Conservation (phyloP, 2,888 invertebrate species). For the Troglohyphantes excavatus region DNA sequence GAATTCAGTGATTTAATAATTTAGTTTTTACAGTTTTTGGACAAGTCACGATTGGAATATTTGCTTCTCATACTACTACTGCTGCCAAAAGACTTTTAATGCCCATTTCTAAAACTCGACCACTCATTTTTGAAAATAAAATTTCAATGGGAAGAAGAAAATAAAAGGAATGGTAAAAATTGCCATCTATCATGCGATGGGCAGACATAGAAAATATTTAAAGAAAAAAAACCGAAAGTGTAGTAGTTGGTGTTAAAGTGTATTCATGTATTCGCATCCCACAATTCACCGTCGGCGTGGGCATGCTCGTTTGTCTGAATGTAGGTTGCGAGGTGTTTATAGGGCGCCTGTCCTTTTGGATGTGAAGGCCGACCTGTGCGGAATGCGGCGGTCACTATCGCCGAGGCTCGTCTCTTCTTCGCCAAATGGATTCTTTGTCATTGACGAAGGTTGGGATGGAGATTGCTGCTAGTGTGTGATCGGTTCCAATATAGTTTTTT, state of each 20-base stretch:
- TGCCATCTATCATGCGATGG: neutral
- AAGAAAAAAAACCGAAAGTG: neutral
- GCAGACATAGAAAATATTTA: neutral
- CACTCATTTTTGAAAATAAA: too few species aligned
- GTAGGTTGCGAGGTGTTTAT: conserved; percentile 75
- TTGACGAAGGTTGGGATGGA: neutral
- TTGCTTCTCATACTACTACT: too few species aligned
- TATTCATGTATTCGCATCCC: conserved; percentile 72
- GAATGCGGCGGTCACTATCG: conserved; percentile 57
- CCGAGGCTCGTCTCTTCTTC: neutral
- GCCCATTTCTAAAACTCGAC: too few species aligned
- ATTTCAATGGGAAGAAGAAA: neutral
- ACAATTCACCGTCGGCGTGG: conserved; percentile 42
- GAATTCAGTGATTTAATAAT: too few species aligned
- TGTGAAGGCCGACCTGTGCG: conserved; percentile 56
- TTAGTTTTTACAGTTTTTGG: too few species aligned
- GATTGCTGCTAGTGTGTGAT: too few species aligned
- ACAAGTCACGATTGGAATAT: too few species aligned
- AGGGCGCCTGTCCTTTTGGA: conserved; percentile 62
- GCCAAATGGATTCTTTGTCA: neutral
- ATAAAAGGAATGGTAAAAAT: neutral
- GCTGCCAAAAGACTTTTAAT: too few species aligned
- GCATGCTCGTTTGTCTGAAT: conserved; percentile 25
- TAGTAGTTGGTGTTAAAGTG: conserved; percentile 19
- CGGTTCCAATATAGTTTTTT: too few species aligned